Evolutionary conservation across 2,113 vertebrate genomes (phyloP), one percentile per base, ranked within the genome.

Genomic region (Zapornia atra): DNA sequence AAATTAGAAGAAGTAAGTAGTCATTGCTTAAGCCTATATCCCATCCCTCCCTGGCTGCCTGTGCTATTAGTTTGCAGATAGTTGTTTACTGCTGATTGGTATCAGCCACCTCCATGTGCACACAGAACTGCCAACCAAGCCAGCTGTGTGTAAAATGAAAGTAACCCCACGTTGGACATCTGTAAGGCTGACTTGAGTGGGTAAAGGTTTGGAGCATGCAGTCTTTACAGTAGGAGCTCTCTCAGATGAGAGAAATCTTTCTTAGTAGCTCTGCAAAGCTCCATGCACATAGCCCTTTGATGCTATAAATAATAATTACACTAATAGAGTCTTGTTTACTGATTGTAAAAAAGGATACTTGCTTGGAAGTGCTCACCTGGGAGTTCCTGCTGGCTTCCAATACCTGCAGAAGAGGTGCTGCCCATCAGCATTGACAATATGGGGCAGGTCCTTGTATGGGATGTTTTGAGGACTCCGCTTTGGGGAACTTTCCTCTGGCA

Each of bases 391-490:
- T n/a, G 99, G 99, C 91, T 99, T 99, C 99, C 99, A 99, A 97
- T 99, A 99, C 96, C 98, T 99, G 97, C 99, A 99, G 98, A 99
- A 99, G 94, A 99, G 98, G 97, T 99, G 96, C 97, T 98, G 98
- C 79, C 99, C 99, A 6, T 99, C 99, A 26, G 98, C 98, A 70
- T 99, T 99, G 97, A 99, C 72, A 91, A 99, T 98, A 97, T 99
- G 99, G 91, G 95, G 98, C 72, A 99, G 98, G 90, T 99, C 98
- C 94, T 96, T 95, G 97, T 99, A 99, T 0, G 98, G 98, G 85
- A 98, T 96, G 79, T 98, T 99, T 96, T 99, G 99, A 64, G 99
- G 99, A 88, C 98, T 99, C 86, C 97, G 97, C 94, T 98, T 98
- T 71, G 98, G 97, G 2, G 97, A 98, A 97, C 97, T 98, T 94